Conservation (phyloP, 2,888 invertebrate genomes). For the Xestia ashworthii region DNA sequence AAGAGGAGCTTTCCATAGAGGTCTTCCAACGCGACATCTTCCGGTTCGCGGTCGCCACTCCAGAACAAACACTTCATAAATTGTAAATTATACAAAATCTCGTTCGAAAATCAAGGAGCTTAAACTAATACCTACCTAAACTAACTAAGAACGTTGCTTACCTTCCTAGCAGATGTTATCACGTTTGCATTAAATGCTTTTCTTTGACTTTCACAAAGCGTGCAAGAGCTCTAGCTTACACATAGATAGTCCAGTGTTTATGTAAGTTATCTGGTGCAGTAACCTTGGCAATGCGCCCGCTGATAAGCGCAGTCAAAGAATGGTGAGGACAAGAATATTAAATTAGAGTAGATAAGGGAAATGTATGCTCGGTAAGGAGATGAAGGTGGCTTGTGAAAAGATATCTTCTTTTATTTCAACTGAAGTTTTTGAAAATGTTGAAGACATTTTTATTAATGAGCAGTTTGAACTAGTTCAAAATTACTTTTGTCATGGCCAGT, state of each 20-base stretch:
- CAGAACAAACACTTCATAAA: background rate
- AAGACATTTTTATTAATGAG: background rate
- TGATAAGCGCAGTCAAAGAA: conserved; percentile 51
- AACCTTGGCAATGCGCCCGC: conserved; percentile 48
- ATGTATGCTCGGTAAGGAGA: background rate
- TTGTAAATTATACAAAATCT: background rate
- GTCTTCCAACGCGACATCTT: no score
- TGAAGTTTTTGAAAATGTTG: background rate
- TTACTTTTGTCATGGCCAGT: background rate
- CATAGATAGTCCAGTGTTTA: conserved; percentile 32
- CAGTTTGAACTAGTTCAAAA: background rate
- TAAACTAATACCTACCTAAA: background rate
- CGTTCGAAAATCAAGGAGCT: background rate
- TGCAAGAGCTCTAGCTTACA: conserved; percentile 38
- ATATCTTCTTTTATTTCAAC: conserved; percentile 10
- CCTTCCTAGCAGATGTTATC: background rate
- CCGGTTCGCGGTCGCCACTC: no score
- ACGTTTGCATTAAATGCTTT: conserved; percentile 11
- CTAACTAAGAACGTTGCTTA: conserved; percentile 7
- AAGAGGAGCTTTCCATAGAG: background rate
- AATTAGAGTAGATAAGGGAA: conserved; percentile 34
- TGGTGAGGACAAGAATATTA: conserved; percentile 43
- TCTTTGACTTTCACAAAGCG: background rate
- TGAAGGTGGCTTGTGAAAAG: background rate
- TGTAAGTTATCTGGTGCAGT: conserved; percentile 54